Evolutionary conservation across 2,797 vertebrate genomes (phyloP).

Genomic region (Apogon hyalosoma): DNA sequence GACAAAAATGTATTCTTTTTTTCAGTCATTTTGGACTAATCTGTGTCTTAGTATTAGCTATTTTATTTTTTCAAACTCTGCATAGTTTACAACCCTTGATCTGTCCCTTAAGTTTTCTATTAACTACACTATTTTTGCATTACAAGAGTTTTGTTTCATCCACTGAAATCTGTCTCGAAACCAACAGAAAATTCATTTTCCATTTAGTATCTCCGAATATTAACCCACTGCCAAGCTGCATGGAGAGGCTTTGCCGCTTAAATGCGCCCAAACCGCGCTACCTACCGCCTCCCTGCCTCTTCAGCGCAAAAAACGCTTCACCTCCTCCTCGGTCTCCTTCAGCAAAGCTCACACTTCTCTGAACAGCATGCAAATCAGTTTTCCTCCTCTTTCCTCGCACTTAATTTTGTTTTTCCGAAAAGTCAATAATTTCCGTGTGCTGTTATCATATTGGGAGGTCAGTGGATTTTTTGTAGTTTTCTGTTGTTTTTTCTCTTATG

Average conservation of each 20-base stretch:
- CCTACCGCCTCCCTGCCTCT: constrained; percentile 79
- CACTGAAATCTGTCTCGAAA: background rate
- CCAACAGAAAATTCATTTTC: background rate
- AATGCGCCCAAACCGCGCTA: constrained; percentile 85
- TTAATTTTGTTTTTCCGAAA: constrained; percentile 61
- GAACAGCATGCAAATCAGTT: constrained; percentile 71
- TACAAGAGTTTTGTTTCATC: background rate
- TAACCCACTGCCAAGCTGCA: constrained; percentile 54
- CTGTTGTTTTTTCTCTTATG: constrained; percentile 65
- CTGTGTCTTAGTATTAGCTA: too few relatives aligned
- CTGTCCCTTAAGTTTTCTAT: background rate
- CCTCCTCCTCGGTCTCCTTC: constrained; percentile 67
- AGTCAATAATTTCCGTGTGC: constrained; percentile 56
- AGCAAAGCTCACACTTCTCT: constrained; percentile 76
- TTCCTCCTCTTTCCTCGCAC: constrained; percentile 35
- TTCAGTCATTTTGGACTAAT: too few relatives aligned
- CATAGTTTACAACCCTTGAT: background rate
- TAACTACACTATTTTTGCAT: background rate
- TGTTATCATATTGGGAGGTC: constrained; percentile 59
- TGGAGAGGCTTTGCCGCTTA: constrained; percentile 85
- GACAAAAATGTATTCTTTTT: background rate
- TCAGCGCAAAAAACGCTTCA: constrained; percentile 67
- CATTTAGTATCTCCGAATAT: background rate
- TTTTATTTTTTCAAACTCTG: too few relatives aligned
- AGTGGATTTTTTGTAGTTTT: constrained; percentile 40